phyloP scores from a whole-genome alignment of 2,888 invertebrate species.

The Clivina fossor region DNA sequence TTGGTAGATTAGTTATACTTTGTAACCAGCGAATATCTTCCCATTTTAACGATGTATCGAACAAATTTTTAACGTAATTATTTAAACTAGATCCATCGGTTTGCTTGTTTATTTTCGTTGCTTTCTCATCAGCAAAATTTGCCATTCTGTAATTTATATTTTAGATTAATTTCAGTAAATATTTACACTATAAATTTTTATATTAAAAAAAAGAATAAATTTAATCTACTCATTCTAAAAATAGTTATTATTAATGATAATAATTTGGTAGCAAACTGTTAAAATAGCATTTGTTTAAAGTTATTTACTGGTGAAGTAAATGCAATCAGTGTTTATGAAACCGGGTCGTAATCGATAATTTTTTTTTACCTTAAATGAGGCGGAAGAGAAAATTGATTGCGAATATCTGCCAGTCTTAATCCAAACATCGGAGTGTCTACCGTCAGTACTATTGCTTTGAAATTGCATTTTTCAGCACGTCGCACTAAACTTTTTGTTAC shows the following conservation, averaged over 20 bases:
- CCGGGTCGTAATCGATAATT: no score
- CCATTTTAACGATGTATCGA: constrained; percentile 84
- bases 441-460: constrained; percentile 82
- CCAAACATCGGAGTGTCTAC: constrained; percentile 90
- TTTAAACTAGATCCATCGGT: constrained; percentile 73
- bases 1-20: constrained; percentile 74
- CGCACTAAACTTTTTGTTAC: constrained; percentile 71
- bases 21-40: constrained; percentile 84
- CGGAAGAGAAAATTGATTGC: constrained; percentile 83
- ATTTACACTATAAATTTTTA: neutral
- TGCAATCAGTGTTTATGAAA: no score
- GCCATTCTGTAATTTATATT: constrained; percentile 68
- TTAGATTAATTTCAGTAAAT: no score
- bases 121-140: constrained; percentile 69
- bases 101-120: constrained; percentile 53
- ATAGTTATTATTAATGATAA: no score
- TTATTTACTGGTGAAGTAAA: no score
- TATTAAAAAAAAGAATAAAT: no score
- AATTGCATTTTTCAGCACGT: constrained; percentile 82
- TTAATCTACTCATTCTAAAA: no score
- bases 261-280: no score
- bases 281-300: no score
- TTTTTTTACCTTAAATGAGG: constrained; percentile 67
- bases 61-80: constrained; percentile 73
- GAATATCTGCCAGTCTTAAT: constrained; percentile 74